Evolutionary conservation across 1,140 invertebrate species (phyloP).

Genomic region (Chymomyza costata): DNA sequence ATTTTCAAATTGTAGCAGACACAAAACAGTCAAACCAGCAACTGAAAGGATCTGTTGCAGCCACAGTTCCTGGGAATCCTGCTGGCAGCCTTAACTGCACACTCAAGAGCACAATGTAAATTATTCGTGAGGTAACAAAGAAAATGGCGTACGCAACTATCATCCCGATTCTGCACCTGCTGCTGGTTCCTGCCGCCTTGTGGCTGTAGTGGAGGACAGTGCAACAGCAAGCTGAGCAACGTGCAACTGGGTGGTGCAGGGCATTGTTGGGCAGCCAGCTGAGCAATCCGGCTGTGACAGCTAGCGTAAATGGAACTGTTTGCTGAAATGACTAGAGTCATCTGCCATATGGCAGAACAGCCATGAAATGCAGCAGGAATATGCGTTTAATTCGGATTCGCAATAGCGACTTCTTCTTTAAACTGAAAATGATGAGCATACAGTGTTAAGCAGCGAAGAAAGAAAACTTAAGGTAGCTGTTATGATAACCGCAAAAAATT

Average conservation of each 20-base stretch:
- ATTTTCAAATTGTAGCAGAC: no score
- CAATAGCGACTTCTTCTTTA: neutral
- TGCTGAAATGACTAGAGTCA: constrained; percentile 21
- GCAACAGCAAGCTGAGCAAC: no score
- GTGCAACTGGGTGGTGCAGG: constrained; percentile 32
- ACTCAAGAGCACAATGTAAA: constrained; percentile 46
- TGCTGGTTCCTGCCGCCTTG: neutral
- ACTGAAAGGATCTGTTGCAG: no score
- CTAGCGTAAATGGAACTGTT: constrained; percentile 58
- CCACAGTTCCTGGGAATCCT: no score
- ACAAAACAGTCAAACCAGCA: no score
- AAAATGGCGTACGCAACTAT: constrained; percentile 55
- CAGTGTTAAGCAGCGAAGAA: no score
- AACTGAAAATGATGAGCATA: constrained; percentile 14
- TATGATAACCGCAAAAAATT: no score
- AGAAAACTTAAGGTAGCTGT: neutral
- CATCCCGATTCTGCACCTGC: constrained; percentile 34
- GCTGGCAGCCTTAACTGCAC: no score
- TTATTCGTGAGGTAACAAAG: constrained; percentile 51
- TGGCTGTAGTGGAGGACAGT: no score
- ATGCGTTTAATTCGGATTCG: constrained; percentile 22
- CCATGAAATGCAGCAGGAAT: constrained; percentile 17
- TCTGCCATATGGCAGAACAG: constrained; percentile 1
- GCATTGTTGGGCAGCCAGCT: constrained; percentile 19
- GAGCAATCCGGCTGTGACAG: constrained; percentile 53